Evolutionary conservation across 2,113 vertebrate genomes (phyloP).

Genomic region (Trachemys scripta): DNA sequence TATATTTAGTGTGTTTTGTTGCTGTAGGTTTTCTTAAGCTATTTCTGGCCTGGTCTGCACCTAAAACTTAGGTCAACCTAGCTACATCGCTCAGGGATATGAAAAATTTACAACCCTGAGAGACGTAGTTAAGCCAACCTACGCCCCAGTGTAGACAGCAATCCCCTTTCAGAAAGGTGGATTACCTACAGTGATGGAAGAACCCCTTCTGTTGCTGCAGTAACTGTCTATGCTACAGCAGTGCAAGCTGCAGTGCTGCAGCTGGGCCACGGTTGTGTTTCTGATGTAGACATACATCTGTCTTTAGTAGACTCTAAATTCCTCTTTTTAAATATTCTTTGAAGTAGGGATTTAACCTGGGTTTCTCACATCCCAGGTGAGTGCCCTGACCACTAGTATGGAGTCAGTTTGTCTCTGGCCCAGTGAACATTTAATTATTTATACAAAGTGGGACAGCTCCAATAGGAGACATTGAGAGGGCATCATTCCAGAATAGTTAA

Average conservation of each 20-base stretch:
- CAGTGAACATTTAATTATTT: background rate
- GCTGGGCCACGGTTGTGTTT: background rate
- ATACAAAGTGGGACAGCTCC: background rate
- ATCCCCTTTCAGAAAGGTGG: background rate
- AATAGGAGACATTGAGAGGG: background rate
- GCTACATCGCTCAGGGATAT: background rate
- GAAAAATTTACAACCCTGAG: background rate
- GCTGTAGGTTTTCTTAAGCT: background rate
- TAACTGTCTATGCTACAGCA: background rate
- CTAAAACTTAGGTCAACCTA: background rate
- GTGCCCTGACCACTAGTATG: background rate
- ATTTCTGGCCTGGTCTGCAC: background rate
- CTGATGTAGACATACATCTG: background rate
- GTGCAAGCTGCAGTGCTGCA: background rate
- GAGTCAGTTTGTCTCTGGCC: background rate
- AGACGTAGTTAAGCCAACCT: background rate
- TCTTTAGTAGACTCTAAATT: background rate
- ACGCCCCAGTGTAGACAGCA: background rate
- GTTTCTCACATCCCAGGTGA: background rate
- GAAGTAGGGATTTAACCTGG: background rate
- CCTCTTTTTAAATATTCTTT: background rate
- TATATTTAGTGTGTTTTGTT: background rate
- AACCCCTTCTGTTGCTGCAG: background rate
- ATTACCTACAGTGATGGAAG: background rate
- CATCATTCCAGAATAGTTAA: background rate